Evolutionary conservation across 2,113 vertebrate species (phyloP).

Genomic region (Thamnaconus septentrionalis): DNA sequence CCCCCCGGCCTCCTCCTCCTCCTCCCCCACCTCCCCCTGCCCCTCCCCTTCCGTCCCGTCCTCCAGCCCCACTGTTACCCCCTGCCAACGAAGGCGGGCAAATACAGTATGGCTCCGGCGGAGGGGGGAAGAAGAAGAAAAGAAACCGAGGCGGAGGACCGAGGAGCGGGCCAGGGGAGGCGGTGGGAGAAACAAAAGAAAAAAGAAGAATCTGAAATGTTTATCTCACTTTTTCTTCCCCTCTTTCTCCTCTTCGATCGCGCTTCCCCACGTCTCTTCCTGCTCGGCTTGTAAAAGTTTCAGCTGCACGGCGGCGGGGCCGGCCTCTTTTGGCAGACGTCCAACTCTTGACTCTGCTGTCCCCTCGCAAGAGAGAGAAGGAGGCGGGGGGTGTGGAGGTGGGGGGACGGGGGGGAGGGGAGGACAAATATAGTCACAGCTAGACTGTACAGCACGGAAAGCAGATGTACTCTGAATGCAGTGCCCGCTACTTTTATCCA

Average conservation of each 20-base stretch:
- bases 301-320: conserved; percentile 64
- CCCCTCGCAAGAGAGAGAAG: conserved; percentile 48
- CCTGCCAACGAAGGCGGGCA: conserved; percentile 64
- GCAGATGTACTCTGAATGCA: conserved; percentile 33
- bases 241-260: conserved; percentile 54
- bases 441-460: conserved; percentile 27
- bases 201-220: conserved; percentile 41
- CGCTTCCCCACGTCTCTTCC: conserved; percentile 66
- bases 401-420: conserved; percentile 21
- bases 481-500: conserved; percentile 5
- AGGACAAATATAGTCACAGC: conserved; percentile 67
- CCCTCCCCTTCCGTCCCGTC: conserved; percentile 34
- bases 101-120: conserved; percentile 65
- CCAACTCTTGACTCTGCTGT: conserved; percentile 68
- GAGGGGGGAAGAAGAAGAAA: conserved; percentile 35
- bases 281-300: conserved; percentile 78
- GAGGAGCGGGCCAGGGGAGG: conserved; percentile 17
- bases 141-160: conserved; percentile 35
- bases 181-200: not conserved
- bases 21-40: conserved; percentile 52
- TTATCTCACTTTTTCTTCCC: conserved; percentile 56
- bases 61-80: conserved; percentile 60
- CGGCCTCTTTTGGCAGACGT: conserved; percentile 74
- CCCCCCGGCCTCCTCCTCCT: conserved; percentile 8
- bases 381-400: conserved; percentile 40